Percentiles rank a stretch among this genome's conserved stretches.
Evolutionary conservation across 2,113 vertebrate species (phyloP).

Genomic region (Mesoclemmys tuberculata): DNA sequence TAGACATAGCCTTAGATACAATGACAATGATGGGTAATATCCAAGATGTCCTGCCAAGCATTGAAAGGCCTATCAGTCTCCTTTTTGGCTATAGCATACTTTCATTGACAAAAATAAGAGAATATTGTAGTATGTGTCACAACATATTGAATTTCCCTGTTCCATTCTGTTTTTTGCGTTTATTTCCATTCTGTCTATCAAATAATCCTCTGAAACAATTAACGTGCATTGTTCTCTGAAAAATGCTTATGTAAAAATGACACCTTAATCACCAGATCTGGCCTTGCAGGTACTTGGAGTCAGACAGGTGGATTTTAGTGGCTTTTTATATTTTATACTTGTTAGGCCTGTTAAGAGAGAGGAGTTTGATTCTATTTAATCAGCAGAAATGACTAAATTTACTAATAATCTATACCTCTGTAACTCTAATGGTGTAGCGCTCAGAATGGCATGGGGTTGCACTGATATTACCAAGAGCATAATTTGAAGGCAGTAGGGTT

Average conservation of each 20-base stretch:
- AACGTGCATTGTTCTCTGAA: not conserved
- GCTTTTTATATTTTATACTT: not conserved
- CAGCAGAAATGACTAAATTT: not conserved
- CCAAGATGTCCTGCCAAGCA: not conserved
- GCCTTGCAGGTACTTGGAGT: not conserved
- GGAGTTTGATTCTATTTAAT: not conserved
- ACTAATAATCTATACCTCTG: not conserved
- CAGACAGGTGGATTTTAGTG: not conserved
- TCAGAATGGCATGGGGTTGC: not conserved
- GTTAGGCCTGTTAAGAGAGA: not conserved
- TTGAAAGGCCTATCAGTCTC: not conserved
- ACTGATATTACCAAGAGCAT: not conserved
- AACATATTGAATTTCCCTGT: accelerated
- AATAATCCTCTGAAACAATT: not conserved
- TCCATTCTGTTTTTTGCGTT: not conserved
- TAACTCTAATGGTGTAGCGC: not conserved
- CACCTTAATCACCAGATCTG: not conserved
- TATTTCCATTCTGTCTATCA: not conserved
- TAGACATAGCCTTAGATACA: not conserved
- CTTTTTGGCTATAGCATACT: not conserved
- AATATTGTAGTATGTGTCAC: not conserved
- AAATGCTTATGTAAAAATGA: not conserved
- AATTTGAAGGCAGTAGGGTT: not conserved
- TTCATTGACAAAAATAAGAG: not conserved
- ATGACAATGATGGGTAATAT: not conserved